These are phyloP conservation scores for Anoncus sp. DNA, from an alignment of 2,888 invertebrate genomes.

Conservation along the genomic window DNA sequence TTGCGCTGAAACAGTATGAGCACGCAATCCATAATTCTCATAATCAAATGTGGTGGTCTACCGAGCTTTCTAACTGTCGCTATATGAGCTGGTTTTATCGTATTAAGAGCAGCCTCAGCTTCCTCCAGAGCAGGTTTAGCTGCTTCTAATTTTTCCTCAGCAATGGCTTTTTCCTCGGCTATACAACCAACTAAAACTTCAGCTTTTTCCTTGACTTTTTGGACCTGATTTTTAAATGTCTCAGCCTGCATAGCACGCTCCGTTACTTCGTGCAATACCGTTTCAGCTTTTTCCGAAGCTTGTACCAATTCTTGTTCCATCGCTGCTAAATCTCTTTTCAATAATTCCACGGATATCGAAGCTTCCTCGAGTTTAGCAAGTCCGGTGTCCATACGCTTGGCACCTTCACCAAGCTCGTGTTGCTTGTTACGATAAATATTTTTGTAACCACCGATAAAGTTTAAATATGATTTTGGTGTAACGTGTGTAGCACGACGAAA, in stretches of 20 bases:
- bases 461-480: constrained; percentile 98
- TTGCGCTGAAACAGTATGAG: constrained; percentile 96
- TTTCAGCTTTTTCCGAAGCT: constrained; percentile 96
- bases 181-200: constrained; percentile 94
- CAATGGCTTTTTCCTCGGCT: constrained; percentile 94
- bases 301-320: constrained; percentile 98
- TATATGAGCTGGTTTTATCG: constrained; percentile 98
- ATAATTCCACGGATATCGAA: constrained; percentile 95
- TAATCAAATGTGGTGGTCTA: constrained; percentile 97
- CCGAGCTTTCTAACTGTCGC: constrained; percentile 97
- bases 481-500: constrained; percentile 97
- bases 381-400: constrained; percentile 97
- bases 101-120: constrained; percentile 97
- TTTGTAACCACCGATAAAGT: constrained; percentile 98
- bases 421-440: constrained; percentile 96
- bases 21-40: constrained; percentile 99
- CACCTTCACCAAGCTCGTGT: constrained; percentile 95
- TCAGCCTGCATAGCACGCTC: constrained; percentile 98
- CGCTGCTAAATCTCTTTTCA: constrained; percentile 95
- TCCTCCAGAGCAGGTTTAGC: constrained; percentile 98
- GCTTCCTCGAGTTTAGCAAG: constrained; percentile 98
- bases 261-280: constrained; percentile 94
- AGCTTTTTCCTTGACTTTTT: constrained; percentile 98
- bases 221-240: constrained; percentile 97
- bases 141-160: constrained; percentile 96